Evolutionary conservation across 1,140 invertebrate species (phyloP).

Genomic region (Panulirus ornatus): DNA sequence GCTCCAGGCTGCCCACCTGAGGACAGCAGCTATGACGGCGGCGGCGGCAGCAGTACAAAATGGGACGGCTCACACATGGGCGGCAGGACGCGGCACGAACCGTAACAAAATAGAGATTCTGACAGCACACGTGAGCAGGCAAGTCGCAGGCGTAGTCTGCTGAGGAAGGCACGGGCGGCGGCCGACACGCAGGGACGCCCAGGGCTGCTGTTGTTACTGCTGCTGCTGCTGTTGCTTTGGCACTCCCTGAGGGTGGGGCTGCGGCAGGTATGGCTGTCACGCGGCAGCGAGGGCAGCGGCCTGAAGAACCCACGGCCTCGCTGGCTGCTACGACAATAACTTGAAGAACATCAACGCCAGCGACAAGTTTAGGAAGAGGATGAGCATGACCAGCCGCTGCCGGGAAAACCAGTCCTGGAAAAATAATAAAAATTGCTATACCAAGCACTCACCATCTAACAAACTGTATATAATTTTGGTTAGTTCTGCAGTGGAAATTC

Average conservation of each 20-base stretch:
- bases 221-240: conserved; percentile 59
- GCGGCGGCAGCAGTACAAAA: conserved; percentile 58
- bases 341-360: conserved; percentile 98
- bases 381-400: conserved; percentile 96
- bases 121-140: conserved; percentile 73
- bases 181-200: conserved; percentile 60
- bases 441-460: too few species aligned
- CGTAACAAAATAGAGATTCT: conserved; percentile 73
- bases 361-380: conserved; percentile 96
- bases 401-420: conserved; percentile 98
- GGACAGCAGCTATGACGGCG: conserved; percentile 25
- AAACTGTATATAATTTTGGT: too few species aligned
- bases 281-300: conserved; percentile 56
- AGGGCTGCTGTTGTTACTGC: conserved; percentile 61
- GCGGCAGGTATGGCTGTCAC: conserved; percentile 53
- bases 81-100: conserved; percentile 71
- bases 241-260: conserved; percentile 70
- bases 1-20: conserved; percentile 33
- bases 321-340: conserved; percentile 86
- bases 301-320: conserved; percentile 55
- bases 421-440: too few species aligned
- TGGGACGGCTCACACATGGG: conserved; percentile 71
- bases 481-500: too few species aligned
- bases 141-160: conserved; percentile 62
- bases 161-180: conserved; percentile 69